These are phyloP conservation scores for Drosophila cracens DNA, from an alignment of 2,888 invertebrate species.

Conservation along the genomic window DNA sequence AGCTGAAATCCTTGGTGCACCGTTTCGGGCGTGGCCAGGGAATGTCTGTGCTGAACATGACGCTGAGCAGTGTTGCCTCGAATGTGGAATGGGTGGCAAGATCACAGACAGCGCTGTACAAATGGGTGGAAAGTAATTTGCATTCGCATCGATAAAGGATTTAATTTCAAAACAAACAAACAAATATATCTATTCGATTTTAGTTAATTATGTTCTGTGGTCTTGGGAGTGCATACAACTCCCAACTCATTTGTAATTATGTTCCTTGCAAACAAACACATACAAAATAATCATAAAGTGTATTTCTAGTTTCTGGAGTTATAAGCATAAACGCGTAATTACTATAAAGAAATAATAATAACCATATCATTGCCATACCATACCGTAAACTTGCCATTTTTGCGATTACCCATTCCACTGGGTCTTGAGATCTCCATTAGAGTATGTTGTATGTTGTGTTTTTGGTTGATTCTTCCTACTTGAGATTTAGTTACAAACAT, in stretches of 20 bases:
- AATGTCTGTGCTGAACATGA: constrained; percentile 85
- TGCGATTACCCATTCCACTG: constrained; percentile 39
- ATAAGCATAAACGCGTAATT: constrained; percentile 8
- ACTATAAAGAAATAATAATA: constrained; percentile 52
- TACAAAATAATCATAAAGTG: constrained; percentile 28
- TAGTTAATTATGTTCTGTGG: constrained; percentile 39
- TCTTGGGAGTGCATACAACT: constrained; percentile 37
- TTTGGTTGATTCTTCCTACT: constrained; percentile 34
- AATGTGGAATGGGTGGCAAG: constrained; percentile 85
- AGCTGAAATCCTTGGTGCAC: constrained; percentile 85
- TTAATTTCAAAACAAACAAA: constrained; percentile 5
- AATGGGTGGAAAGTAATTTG: constrained; percentile 84
- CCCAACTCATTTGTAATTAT: constrained; percentile 83
- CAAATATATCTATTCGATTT: constrained; percentile 21
- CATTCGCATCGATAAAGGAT: constrained; percentile 80
- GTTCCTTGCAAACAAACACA: constrained; percentile 74
- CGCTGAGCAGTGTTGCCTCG: constrained; percentile 84
- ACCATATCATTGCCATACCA: constrained; percentile 76
- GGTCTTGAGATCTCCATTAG: constrained; percentile 53
- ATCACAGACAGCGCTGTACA: constrained; percentile 84
- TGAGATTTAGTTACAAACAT: constrained; percentile 51
- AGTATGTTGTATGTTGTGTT: constrained; percentile 31
- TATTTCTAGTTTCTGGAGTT: constrained; percentile 24
- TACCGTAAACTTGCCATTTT: constrained; percentile 38
- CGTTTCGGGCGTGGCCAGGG: constrained; percentile 85